These are phyloP conservation scores for Hemichromis elongatus DNA, from an alignment of 2,113 vertebrate genomes.

Conservation along the genomic window DNA sequence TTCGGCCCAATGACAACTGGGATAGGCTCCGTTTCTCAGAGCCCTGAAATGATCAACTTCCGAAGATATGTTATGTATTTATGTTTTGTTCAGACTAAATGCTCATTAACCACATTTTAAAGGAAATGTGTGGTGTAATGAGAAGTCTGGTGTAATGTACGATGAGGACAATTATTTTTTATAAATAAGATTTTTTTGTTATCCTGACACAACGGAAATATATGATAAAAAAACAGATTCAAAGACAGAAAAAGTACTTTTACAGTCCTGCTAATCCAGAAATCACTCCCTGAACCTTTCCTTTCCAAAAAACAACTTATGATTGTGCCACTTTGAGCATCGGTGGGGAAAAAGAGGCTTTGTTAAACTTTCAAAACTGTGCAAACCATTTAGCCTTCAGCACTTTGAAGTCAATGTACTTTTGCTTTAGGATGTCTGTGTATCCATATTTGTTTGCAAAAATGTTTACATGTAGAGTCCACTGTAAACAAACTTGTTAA, in stretches of 20 bases:
- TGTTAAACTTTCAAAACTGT: not conserved
- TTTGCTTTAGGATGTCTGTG: not conserved
- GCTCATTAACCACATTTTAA: not conserved
- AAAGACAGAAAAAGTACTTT: not conserved
- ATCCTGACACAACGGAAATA: not conserved
- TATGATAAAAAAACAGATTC: not conserved
- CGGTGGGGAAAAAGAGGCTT: not conserved
- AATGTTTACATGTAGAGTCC: not conserved
- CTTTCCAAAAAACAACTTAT: not conserved
- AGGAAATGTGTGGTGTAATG: no score
- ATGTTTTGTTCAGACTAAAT: not conserved
- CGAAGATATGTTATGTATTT: not conserved
- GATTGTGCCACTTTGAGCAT: not conserved
- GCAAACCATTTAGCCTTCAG: not conserved
- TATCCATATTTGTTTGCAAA: not conserved
- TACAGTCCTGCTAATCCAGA: not conserved
- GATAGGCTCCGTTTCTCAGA: not conserved
- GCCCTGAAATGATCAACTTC: not conserved
- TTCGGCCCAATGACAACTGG: not conserved
- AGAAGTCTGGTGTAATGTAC: not conserved
- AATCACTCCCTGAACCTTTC: not conserved
- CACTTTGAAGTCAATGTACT: not conserved
- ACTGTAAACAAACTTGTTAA: not conserved
- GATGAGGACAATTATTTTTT: not conserved
- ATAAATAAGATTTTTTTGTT: not conserved